Conservation (phyloP, 92 coral and sea anemone species). For the Paragorgia papillata region DNA sequence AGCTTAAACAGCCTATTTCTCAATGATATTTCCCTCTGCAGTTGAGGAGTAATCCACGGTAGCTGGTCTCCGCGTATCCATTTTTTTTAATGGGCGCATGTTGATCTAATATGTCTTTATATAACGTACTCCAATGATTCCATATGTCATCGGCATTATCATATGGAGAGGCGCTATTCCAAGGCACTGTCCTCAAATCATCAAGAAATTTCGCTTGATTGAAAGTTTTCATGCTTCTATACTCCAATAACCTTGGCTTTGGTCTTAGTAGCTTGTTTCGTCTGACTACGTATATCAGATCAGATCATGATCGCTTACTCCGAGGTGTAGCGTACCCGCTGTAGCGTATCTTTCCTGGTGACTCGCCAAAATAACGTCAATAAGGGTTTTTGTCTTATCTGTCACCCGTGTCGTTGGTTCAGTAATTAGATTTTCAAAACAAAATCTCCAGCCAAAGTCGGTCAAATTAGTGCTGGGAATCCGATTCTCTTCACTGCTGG, state of each 20-base stretch:
- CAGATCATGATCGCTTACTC: conserved; percentile 45
- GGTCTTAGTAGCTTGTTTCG: conserved; percentile 47
- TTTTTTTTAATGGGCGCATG: conserved; percentile 44
- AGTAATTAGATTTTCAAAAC: conserved; percentile 35
- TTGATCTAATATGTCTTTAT: conserved; percentile 41
- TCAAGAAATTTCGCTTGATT: conserved; percentile 36
- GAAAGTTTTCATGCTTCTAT: conserved; percentile 49
- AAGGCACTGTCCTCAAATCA: conserved; percentile 48
- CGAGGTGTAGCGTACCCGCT: conserved; percentile 33
- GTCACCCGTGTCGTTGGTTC: conserved; percentile 28
- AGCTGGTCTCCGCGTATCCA: conserved; percentile 31
- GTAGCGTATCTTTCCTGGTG: conserved; percentile 39
- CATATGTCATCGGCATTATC: conserved; percentile 25
- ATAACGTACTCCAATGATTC: conserved; percentile 19
- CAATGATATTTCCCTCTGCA: conserved; percentile 36
- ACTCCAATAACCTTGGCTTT: conserved; percentile 49
- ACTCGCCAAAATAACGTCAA: conserved; percentile 32
- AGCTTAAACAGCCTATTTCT: conserved; percentile 41
- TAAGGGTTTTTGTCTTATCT: conserved; percentile 4
- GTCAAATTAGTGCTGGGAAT: conserved; percentile 4
- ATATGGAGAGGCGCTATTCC: conserved; percentile 46
- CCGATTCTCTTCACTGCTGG: background rate
- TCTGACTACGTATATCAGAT: conserved; percentile 31
- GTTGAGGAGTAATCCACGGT: conserved; percentile 46
- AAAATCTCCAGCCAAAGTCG: conserved; percentile 38